Evolutionary conservation across 2,797 vertebrate species (phyloP).

Genomic region (Propithecus deckenii): DNA sequence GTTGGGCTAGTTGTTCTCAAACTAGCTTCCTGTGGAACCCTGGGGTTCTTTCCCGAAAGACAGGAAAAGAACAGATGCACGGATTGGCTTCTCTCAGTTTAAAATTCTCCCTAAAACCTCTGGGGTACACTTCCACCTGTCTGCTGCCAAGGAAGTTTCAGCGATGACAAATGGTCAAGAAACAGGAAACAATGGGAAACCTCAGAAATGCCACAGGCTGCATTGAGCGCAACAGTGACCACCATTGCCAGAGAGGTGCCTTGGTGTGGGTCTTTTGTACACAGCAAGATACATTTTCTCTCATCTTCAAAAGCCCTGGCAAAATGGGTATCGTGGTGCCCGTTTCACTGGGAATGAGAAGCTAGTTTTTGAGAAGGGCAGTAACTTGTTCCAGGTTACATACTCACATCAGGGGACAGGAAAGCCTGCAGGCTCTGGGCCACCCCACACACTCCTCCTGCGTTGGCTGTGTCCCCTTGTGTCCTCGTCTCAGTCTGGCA

Average conservation of each 20-base stretch:
- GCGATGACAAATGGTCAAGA: not conserved
- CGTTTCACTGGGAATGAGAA: not conserved
- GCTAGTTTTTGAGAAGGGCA: not conserved
- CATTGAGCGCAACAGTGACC: not conserved
- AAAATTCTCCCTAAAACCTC: not conserved
- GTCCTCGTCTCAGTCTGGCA: not conserved
- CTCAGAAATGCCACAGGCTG: not conserved
- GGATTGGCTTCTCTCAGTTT: not conserved
- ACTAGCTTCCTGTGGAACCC: not conserved
- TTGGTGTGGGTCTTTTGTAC: not conserved
- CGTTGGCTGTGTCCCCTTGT: not conserved
- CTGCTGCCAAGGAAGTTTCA: not conserved
- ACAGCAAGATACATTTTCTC: not conserved
- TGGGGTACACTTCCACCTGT: not conserved
- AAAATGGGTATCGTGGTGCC: not conserved
- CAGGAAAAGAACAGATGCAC: not conserved
- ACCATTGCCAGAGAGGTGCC: not conserved
- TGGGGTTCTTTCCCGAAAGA: not conserved
- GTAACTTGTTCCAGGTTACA: not conserved
- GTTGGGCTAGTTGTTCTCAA: not conserved
- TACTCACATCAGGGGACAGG: not conserved
- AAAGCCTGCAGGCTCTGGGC: not conserved
- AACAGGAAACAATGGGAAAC: not conserved
- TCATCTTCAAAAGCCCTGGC: not conserved
- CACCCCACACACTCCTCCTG: not conserved